Evolutionary conservation across 2,113 vertebrate species (phyloP), one percentile per base, ranked within the genome.

Genomic region (Charadrius vociferus): DNA sequence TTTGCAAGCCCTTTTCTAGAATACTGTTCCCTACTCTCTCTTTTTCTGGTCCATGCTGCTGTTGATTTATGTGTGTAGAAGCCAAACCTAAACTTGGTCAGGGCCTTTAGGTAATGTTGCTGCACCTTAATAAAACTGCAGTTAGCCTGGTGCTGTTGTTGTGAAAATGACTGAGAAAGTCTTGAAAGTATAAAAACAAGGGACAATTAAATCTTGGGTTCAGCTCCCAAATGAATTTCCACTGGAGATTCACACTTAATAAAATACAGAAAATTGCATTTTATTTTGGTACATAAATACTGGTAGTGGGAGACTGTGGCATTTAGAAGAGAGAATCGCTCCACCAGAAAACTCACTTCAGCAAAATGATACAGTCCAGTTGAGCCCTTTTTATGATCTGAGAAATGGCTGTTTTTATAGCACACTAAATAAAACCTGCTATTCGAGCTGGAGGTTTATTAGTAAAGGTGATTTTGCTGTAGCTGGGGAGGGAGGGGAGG

Each of bases 361-460:
- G 94, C 97, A 96, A 98, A 98, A 97, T 15, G 63, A 97, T 96
- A 82, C 90, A 94, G 96, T 88, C 93, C 90, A 90, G 95, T 96
- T 95, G 90, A 97, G 94, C 88, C 95, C 78, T 79, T 97, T 98
- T 98, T 98, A 98, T 98, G 98, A 97, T 95, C 94, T 97, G 95
- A 98, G 96, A 98, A 98, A 98, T 97, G 37, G 94, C 96, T 97
- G 95, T 23, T 97, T 98, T 98, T 98, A 98, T 95, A 91, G 97
- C 88, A 53, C 91, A 96, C 96, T 98, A 98, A 98, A 98, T 98
- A 98, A 98, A 98, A 97, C 95, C 97, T 97, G 84, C 95, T 96
- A 93, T 98, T 95, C 14, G 66, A 97, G 79, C 87, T 93, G 37
- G 63, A 94, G 86, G 81, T 97, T 98, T 98, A 97, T 97, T 98